Base-by-base conservation (phyloP, 1,140 invertebrate genomes). In the Papilio polyxenes region DNA sequence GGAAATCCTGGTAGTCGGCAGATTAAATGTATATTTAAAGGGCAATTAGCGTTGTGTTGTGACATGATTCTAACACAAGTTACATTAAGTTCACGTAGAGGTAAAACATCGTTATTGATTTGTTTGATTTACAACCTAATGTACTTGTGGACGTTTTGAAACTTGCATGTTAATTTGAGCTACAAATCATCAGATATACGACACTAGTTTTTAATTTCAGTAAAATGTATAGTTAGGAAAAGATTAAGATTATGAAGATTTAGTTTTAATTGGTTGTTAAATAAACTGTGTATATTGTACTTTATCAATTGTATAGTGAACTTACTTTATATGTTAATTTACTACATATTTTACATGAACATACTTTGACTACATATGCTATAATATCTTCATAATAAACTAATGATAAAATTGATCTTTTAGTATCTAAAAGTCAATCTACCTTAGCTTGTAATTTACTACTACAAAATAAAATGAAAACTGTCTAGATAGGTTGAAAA, bases 401-500 rank as follows among this genome's bases (percentile, higher is more conserved):
- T n/a, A 31, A 44, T 7, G 3, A 44, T 44, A 44, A 4, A 44
- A 6, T 44, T 44, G 1, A 37, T 13, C 51, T 15, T 31, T 49
- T 48, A 9, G 0, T 2, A 69, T 44, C 81, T 65, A 82, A 80
- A 83, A 83, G 76, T 83, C 80, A 84, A 83, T 85, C 85, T 89
- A 88, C 90, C 84, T 75, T 81, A 76, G 82, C 83, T 78, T 90
- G 84, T 90, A 90, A 89, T 92, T 91, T 89, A 83, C 88, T 87
- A 84, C 72, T 81, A 44, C 40, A 44, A 84, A 88, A 86, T 83
- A 86, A 86, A 44, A 88, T 87, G 85, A 85, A 89, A 91, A 91
- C 88, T 86, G 85, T 89, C 82, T 87, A 88, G 83, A 88, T 86
- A 83, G 79, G 81, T 85, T 85, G 83, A 87, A 89, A 89, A 90